Evolutionary conservation across 2,113 vertebrate genomes (phyloP), one percentile per base, ranked within the genome.

Genomic region (Pipa parva): DNA sequence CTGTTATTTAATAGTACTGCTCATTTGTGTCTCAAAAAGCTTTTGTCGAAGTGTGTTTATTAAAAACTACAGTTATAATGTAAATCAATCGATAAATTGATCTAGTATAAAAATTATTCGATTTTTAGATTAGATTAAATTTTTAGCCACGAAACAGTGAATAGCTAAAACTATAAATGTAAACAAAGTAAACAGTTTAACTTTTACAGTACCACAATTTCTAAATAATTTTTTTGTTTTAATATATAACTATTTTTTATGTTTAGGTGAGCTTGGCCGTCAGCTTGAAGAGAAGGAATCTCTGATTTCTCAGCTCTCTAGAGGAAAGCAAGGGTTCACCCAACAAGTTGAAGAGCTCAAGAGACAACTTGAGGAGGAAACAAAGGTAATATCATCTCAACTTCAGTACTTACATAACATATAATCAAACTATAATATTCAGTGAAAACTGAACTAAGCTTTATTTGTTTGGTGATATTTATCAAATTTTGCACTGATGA

Each of bases 291-390:
- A 93, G 74, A 92, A 89, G 72, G 89, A 91, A 68, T 67, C 86
- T 15, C 74, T 92, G 26, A 71, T 94, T 63, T 90, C 88, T 63
- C 91, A 93, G 74, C 74, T 93, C 18, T 86, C 88, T 50, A 86
- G 88, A 69, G 67, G 83, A 66, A 93, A 92, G 74, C 91, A 89
- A 64, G 89, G 85, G 66, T 88, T 78, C 28, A 90, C 81, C 2
- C 89, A 92, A 76, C 90, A 93, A 73, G 74, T 86, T 64, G 92
- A 93, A 20, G 90, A 93, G 70, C 65, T 92, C 1, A 93, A 90
- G 78, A 89, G 91, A 52, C 91, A 91, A 22, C 58, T 86, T 64
- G 91, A 92, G 13, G 90, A 93, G 74, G 91, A 92, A 78, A 76
- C 82, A 5, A 92, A 91, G 84, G 89, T 91, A 76, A 74, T 17